Percentiles rank a stretch among this genome's conserved stretches.
Conservation (phyloP, 2,888 invertebrate species). For the Pachycephus smyrnensis region DNA sequence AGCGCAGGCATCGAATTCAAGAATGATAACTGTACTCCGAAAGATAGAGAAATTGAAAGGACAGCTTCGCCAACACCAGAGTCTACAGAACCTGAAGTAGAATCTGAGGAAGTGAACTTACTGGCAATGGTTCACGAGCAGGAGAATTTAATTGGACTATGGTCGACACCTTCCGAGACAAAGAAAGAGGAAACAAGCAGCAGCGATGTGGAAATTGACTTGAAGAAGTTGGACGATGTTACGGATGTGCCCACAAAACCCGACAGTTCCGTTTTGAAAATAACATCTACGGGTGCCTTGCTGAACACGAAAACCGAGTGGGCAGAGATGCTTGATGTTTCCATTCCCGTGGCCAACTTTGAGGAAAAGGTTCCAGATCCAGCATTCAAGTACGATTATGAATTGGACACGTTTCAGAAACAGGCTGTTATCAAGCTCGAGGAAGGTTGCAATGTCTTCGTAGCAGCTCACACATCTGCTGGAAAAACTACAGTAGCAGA, state of each 20-base stretch:
- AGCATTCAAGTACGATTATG: constrained; percentile 89
- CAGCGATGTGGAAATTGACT: not conserved
- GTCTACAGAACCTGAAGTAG: constrained; percentile 41
- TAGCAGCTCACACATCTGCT: constrained; percentile 99
- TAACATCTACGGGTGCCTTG: constrained; percentile 69
- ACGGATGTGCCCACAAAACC: constrained; percentile 53
- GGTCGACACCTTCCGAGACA: constrained; percentile 33
- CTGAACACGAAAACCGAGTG: constrained; percentile 74
- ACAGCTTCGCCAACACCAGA: constrained; percentile 44
- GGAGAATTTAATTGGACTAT: constrained; percentile 70
- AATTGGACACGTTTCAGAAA: constrained; percentile 97
- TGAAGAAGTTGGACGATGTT: constrained; percentile 49
- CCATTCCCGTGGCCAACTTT: constrained; percentile 84
- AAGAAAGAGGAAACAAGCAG: not conserved
- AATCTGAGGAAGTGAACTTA: constrained; percentile 69
- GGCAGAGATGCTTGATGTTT: constrained; percentile 89
- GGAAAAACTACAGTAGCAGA: constrained; percentile 99
- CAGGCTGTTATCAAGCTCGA: constrained; percentile 95
- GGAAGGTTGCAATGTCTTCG: constrained; percentile 94
- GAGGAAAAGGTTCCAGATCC: constrained; percentile 83
- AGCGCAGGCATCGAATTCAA: constrained; percentile 55
- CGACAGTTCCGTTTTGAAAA: constrained; percentile 75
- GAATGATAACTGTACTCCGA: constrained; percentile 57
- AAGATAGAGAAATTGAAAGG: constrained; percentile 10
- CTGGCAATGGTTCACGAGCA: constrained; percentile 74